phyloP scores from a whole-genome alignment of 2,113 vertebrate genomes.

The Leptodactylus fuscus region DNA sequence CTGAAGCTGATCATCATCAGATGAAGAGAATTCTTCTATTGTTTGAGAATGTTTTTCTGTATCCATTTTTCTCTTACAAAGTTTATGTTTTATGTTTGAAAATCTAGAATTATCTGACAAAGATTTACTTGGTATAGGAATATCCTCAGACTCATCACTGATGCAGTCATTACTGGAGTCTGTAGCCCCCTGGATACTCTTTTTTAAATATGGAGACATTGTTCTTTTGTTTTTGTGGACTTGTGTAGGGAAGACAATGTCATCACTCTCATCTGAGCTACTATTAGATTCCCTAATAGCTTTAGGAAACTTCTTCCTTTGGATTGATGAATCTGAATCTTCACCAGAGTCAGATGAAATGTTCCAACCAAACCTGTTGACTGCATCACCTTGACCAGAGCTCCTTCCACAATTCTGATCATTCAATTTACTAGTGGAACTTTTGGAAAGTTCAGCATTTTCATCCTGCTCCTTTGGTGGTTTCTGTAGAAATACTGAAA shows the following conservation, averaged over 20 bases:
- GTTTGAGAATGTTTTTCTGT: slow-evolving; percentile 67
- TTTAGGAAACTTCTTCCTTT: slow-evolving; percentile 58
- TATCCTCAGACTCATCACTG: slow-evolving; percentile 88
- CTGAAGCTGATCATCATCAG: slow-evolving; percentile 76
- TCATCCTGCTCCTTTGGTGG: slow-evolving; percentile 52
- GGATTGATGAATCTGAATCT: slow-evolving; percentile 58
- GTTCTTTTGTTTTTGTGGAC: slow-evolving; percentile 13
- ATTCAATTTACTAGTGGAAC: not conserved
- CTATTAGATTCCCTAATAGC: slow-evolving; percentile 65
- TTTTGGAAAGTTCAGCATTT: slow-evolving; percentile 43
- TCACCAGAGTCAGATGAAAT: slow-evolving; percentile 69
- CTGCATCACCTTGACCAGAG: slow-evolving; percentile 51
- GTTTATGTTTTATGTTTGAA: not conserved
- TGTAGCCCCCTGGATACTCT: slow-evolving; percentile 8
- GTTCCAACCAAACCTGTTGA: slow-evolving; percentile 48
- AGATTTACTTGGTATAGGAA: slow-evolving; percentile 68
- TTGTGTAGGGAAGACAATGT: slow-evolving; percentile 68
- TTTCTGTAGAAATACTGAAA: slow-evolving; percentile 81
- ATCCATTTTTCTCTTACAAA: not conserved
- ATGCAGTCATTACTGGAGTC: slow-evolving; percentile 66
- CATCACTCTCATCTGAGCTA: slow-evolving; percentile 67
- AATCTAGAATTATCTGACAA: not conserved
- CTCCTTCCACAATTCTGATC: slow-evolving; percentile 51
- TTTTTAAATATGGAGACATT: not conserved
- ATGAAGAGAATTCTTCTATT: slow-evolving; percentile 81